These are phyloP conservation scores for Galbula dea DNA, from an alignment of 2,113 vertebrate genomes.

Conservation along the genomic window DNA sequence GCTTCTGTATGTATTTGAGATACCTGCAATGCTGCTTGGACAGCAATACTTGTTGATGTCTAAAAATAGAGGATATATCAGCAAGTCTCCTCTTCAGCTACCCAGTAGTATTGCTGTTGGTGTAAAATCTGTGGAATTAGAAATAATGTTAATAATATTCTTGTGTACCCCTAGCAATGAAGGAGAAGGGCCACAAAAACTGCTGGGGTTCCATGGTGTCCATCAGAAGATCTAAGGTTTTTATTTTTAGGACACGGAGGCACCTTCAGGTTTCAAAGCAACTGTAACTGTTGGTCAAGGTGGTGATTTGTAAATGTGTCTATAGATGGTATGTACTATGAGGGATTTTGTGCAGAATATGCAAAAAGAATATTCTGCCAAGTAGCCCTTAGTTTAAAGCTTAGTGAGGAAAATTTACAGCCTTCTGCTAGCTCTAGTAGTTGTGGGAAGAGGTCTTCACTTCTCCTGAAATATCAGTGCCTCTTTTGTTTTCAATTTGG, in stretches of 20 bases:
- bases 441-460: background rate
- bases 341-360: background rate
- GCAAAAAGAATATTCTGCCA: background rate
- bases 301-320: background rate
- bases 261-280: background rate
- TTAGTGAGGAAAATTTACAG: background rate
- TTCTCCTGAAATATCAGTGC: background rate
- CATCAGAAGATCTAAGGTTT: background rate
- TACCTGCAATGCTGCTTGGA: rapidly evolving
- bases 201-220: background rate
- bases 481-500: background rate
- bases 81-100: background rate
- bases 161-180: background rate
- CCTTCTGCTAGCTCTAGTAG: background rate
- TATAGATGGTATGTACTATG: background rate
- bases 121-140: background rate
- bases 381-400: background rate
- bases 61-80: background rate
- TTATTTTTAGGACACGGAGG: background rate
- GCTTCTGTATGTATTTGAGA: background rate
- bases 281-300: background rate
- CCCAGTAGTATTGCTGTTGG: background rate
- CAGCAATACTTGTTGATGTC: rapidly evolving
- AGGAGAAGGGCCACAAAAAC: background rate
- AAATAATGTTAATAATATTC: background rate